Conservation (phyloP, 2,113 vertebrate species). For the Muntiacus reevesi region DNA sequence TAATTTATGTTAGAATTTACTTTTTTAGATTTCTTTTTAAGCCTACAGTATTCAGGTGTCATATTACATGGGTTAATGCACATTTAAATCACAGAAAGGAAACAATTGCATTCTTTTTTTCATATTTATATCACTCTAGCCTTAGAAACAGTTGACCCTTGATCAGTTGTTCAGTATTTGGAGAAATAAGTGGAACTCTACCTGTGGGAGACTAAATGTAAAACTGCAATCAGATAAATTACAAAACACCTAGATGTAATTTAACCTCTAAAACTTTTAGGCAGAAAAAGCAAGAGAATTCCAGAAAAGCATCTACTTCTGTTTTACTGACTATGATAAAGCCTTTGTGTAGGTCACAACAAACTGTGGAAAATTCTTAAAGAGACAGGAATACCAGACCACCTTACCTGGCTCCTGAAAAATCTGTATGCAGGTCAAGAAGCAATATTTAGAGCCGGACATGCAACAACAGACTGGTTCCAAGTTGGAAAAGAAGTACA, state of each 20-base stretch:
- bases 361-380: not conserved
- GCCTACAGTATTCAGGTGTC: not conserved
- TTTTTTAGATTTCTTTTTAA: not conserved
- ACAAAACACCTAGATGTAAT: not conserved
- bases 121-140: slow-evolving; percentile 15
- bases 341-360: not conserved
- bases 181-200: not conserved
- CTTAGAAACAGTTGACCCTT: not conserved
- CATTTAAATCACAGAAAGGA: slow-evolving; percentile 21
- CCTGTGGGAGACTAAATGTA: not conserved
- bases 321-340: not conserved
- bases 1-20: not conserved
- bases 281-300: not conserved
- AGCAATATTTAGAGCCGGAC: not conserved
- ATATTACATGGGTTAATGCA: not conserved
- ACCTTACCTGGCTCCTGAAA: not conserved
- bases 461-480: not conserved
- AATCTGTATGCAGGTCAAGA: not conserved
- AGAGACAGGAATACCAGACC: not conserved
- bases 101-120: not conserved
- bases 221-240: not conserved
- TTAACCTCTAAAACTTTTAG: not conserved
- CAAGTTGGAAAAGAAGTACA: not conserved
- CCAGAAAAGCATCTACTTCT: not conserved
- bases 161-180: not conserved